Conservation (phyloP, 2,113 vertebrate genomes). For the Canis aureus region DNA sequence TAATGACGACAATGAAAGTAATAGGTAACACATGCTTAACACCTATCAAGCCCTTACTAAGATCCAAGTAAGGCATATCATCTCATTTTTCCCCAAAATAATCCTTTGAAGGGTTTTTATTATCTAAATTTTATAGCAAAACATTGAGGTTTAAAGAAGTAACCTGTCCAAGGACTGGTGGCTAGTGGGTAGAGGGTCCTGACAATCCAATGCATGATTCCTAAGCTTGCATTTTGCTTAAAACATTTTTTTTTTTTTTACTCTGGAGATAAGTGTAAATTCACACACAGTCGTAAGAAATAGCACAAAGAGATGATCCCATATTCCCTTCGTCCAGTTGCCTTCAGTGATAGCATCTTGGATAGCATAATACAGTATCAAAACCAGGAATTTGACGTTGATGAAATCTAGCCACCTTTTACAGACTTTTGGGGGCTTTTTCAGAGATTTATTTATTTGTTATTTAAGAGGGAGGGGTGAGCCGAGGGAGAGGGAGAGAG, state of each 20-base stretch:
- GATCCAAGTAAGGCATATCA: background rate
- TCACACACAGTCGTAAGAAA: background rate
- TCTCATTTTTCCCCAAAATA: background rate
- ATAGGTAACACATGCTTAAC: background rate
- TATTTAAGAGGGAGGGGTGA: background rate
- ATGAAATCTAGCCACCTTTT: accelerated
- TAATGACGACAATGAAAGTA: background rate
- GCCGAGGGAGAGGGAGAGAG: background rate
- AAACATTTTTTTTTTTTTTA: background rate
- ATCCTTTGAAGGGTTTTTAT: background rate
- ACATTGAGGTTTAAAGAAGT: background rate
- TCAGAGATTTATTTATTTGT: background rate
- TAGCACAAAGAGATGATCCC: background rate
- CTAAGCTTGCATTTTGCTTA: background rate
- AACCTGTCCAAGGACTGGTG: background rate
- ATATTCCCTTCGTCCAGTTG: too few relatives aligned
- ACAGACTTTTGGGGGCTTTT: background rate
- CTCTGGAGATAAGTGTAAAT: background rate
- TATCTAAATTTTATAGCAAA: background rate
- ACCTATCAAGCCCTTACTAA: background rate
- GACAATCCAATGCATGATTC: background rate
- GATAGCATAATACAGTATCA: background rate
- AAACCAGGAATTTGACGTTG: background rate
- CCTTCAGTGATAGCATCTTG: background rate
- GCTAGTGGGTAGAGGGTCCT: too few relatives aligned